Evolutionary conservation across 2,113 vertebrate species (phyloP), one percentile per base, ranked within the genome.

Genomic region (Lagopus leucura): DNA sequence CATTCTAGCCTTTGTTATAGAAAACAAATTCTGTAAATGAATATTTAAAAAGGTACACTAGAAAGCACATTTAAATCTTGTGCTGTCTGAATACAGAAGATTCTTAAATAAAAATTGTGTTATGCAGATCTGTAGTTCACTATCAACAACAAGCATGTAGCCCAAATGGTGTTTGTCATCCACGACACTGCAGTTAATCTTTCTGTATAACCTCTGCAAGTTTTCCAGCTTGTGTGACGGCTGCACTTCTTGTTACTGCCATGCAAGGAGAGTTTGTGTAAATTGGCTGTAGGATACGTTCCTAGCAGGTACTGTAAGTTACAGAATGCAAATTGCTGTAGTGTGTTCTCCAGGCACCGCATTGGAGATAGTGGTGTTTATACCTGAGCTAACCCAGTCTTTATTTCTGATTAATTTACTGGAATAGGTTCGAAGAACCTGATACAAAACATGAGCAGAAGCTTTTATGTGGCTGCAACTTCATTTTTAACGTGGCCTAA

Each of bases 131-230:
- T 2, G 50, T 0, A 0, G 83, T 93, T 50, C 11, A 19, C 11
- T 77, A 6, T 77, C 32, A 38, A 13, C 6, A 3, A 45, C 58
- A 78, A 71, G 81, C 57, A 36, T 6, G 1, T 64, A 88, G 25
- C 40, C 69, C 73, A 84, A 80, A 78, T 86, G 90, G 86, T 88
- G 47, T 93, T 95, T 90, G 88, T 90, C 65, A 83, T 94, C 69
- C 57, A 64, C 50, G 88, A 67, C 72, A 67, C 65, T 47, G n/a
- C 48, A 61, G 11, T 55, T 90, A 71, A 72, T 34, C 22, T 18
- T 67, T 77, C 61, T 72, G 24, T 79, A 64, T 67, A 7, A 63
- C 66, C 25, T 83, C 52, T 81, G 83, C 34, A 25, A 7, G 13
- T 54, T 82, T 86, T 85, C 86, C 58, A 34, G 47, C 82, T 91